Evolutionary conservation across 2,888 invertebrate genomes (phyloP).

Genomic region (Oxytorus armatus): DNA sequence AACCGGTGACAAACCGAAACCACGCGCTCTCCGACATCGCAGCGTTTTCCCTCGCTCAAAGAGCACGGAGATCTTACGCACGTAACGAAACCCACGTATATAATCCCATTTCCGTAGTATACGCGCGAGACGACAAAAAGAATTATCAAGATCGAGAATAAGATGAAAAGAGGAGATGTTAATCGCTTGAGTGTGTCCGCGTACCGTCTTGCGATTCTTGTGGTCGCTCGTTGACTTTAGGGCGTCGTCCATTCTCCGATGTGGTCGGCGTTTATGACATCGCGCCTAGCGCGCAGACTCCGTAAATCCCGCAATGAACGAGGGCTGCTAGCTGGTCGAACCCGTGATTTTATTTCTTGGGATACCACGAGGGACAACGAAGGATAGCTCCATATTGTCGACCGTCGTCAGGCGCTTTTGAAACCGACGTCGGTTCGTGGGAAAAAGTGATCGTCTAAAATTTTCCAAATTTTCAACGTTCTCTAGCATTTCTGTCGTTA

Average conservation of each 20-base stretch:
- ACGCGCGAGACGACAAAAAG: slow-evolving; percentile 62
- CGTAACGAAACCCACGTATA: slow-evolving; percentile 75
- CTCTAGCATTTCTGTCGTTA: no score
- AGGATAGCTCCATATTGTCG: background rate
- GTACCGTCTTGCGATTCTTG: slow-evolving; percentile 33
- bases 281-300: slow-evolving; percentile 25
- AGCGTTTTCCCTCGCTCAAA: slow-evolving; percentile 70
- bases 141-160: slow-evolving; percentile 60
- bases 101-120: slow-evolving; percentile 69
- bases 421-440: background rate
- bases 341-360: slow-evolving; percentile 27
- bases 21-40: slow-evolving; percentile 61
- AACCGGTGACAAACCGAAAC: slow-evolving; percentile 24
- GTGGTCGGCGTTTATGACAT: slow-evolving; percentile 26
- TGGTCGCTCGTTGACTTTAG: slow-evolving; percentile 61
- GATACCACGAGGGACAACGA: slow-evolving; percentile 22
- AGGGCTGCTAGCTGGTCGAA: slow-evolving; percentile 14
- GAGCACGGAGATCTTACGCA: slow-evolving; percentile 75
- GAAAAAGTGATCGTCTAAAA: background rate
- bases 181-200: slow-evolving; percentile 47
- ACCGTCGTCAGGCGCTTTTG: slow-evolving; percentile 12
- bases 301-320: slow-evolving; percentile 52
- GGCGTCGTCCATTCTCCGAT: slow-evolving; percentile 33
- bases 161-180: slow-evolving; percentile 63
- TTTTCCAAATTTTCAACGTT: background rate